Percentiles rank a stretch among this genome's conserved stretches.
Conservation (phyloP, 2,113 vertebrate species). For the Sprattus sprattus region DNA sequence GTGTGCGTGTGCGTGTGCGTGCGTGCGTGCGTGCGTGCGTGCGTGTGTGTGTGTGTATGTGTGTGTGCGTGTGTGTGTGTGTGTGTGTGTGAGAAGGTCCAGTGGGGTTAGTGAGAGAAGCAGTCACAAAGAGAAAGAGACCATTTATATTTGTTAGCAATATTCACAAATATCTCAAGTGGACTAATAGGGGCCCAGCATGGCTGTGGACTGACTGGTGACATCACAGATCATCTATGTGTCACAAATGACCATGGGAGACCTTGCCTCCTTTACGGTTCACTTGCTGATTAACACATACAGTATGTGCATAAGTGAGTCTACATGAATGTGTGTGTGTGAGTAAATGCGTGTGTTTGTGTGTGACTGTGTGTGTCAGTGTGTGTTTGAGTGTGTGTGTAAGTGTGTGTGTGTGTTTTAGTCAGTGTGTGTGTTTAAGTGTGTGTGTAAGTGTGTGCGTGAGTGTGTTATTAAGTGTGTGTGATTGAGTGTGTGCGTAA, state of each 20-base stretch:
- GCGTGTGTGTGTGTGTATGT: slow-evolving; percentile 22
- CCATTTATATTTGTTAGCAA: not conserved
- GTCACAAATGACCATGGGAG: not conserved
- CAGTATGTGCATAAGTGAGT: slow-evolving; percentile 22
- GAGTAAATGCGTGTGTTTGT: slow-evolving; percentile 46
- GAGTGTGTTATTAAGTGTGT: not conserved
- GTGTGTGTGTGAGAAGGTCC: not conserved
- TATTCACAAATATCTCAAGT: not conserved
- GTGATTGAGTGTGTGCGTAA: slow-evolving; percentile 28
- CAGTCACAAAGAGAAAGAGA: not conserved
- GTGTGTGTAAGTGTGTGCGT: not conserved
- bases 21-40: slow-evolving; percentile 5
- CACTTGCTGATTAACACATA: slow-evolving; percentile 4
- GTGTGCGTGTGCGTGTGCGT: slow-evolving; percentile 22
- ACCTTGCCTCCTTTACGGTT: not conserved
- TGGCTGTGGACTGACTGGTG: not conserved
- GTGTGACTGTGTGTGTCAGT: slow-evolving; percentile 35
- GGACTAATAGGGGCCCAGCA: not conserved
- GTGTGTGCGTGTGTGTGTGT: not conserved
- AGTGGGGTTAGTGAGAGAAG: not conserved
- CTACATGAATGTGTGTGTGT: slow-evolving; percentile 37
- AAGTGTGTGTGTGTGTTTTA: slow-evolving; percentile 24
- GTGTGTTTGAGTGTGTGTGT: slow-evolving; percentile 23
- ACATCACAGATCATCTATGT: not conserved
- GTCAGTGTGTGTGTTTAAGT: not conserved